Evolutionary conservation across 2,888 invertebrate genomes (phyloP).

Genomic region (Timema podura): DNA sequence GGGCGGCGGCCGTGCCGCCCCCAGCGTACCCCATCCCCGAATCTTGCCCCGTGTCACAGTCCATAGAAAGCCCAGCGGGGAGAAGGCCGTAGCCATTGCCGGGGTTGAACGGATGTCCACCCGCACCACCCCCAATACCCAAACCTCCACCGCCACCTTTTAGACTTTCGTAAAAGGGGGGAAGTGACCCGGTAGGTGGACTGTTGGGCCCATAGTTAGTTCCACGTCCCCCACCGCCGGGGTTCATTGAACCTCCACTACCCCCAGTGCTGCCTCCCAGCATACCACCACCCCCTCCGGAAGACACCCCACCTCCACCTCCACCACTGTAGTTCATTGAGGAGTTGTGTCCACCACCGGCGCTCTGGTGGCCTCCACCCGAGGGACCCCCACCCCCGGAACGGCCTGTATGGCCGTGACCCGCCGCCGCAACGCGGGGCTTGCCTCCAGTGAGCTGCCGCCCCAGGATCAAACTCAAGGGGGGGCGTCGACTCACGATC

Average conservation of each 20-base stretch:
- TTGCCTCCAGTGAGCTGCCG: conserved; percentile 24
- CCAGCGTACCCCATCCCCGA: conserved; percentile 29
- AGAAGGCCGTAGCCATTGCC: conserved; percentile 64
- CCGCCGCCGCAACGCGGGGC: conserved; percentile 42
- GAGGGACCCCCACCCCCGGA: conserved; percentile 50
- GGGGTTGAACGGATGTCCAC: conserved; percentile 34
- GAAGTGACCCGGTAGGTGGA: conserved; percentile 80
- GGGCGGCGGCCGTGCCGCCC: conserved; percentile 10
- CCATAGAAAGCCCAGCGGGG: conserved; percentile 67
- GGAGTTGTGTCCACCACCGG: conserved; percentile 40
- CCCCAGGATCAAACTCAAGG: conserved; percentile 17
- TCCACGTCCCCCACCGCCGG: conserved; percentile 44
- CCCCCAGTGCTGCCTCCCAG: conserved; percentile 52
- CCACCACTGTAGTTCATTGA: conserved; percentile 21
- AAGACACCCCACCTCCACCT: conserved; percentile 52
- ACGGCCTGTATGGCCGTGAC: conserved; percentile 44
- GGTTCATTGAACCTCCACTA: conserved; percentile 44
- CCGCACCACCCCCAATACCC: conserved; percentile 55
- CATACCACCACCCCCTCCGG: conserved; percentile 26
- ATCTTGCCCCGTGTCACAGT: conserved; percentile 65
- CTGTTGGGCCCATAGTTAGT: conserved; percentile 77
- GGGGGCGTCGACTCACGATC: conserved; percentile 39
- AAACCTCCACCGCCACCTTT: conserved; percentile 57
- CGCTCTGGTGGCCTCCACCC: conserved; percentile 44
- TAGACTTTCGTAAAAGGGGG: conserved; percentile 84